These are phyloP conservation scores for Acheta domesticus DNA, from an alignment of 2,888 invertebrate species.

Conservation along the genomic window DNA sequence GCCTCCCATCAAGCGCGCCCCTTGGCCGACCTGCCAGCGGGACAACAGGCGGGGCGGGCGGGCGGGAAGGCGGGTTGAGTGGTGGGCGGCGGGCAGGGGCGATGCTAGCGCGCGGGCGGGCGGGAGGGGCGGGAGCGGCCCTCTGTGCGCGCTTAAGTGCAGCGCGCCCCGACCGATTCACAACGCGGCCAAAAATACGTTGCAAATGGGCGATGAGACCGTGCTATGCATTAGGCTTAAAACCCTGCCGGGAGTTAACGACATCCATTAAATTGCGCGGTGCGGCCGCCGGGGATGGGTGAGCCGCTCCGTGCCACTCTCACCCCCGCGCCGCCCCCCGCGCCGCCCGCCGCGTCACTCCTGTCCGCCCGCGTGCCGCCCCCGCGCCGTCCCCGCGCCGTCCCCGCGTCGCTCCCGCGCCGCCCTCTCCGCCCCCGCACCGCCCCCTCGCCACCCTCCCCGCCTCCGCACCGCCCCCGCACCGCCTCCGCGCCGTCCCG, in stretches of 20 bases:
- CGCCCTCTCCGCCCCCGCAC: too few species aligned
- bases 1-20: too few species aligned
- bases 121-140: background rate
- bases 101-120: background rate
- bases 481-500: too few species aligned
- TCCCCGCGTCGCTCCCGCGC: too few species aligned
- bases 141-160: background rate
- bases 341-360: too few species aligned
- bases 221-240: constrained; percentile 18
- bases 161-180: background rate
- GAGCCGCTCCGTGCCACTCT: background rate
- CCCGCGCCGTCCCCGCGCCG: too few species aligned
- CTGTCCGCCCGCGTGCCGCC: too few species aligned
- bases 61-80: background rate
- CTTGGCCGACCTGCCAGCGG: too few species aligned
- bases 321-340: too few species aligned
- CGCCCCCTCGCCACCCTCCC: too few species aligned
- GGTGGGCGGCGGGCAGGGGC: background rate
- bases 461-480: too few species aligned
- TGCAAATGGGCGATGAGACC: constrained; percentile 2
- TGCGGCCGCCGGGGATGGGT: background rate
- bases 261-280: constrained; percentile 7
- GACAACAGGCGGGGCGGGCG: background rate
- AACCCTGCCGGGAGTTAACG: constrained; percentile 2
- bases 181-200: constrained; percentile 18